Percentiles rank a stretch among this genome's conserved stretches.
Conservation (phyloP, 2,113 vertebrate genomes). For the Syrmaticus mikado region DNA sequence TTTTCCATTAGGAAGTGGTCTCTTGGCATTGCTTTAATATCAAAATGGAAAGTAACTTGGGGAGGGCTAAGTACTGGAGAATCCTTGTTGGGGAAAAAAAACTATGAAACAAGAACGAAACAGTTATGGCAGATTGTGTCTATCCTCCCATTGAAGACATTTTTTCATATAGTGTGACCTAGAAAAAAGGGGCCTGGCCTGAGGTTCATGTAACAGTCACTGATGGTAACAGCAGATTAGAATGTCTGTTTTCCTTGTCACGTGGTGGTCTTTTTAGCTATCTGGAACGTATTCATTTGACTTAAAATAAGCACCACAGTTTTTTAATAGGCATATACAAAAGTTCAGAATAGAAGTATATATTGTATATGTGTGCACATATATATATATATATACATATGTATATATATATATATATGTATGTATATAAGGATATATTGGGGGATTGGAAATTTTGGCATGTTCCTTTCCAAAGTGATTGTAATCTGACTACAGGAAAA, state of each 20-base stretch:
- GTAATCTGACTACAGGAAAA: neutral
- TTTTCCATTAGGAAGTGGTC: neutral
- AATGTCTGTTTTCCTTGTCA: neutral
- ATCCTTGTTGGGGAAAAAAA: accelerated
- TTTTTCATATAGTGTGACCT: neutral
- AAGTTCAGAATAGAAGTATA: neutral
- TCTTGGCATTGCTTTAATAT: neutral
- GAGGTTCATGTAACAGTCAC: too few relatives aligned
- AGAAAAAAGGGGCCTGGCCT: neutral
- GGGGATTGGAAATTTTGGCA: neutral
- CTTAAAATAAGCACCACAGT: neutral
- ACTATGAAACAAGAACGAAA: neutral
- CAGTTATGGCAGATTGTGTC: neutral
- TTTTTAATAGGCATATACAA: neutral
- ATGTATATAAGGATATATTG: neutral
- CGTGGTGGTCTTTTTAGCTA: neutral
- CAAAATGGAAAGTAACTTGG: neutral
- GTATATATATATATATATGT: too few relatives aligned
- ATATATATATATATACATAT: too few relatives aligned
- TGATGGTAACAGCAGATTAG: neutral
- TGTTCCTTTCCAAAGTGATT: neutral
- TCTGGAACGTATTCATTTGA: neutral
- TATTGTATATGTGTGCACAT: too few relatives aligned
- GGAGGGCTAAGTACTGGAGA: neutral
- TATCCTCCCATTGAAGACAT: neutral